A percentile compares a stretch with the other conserved stretches of the same genome.
Evolutionary conservation across 2,113 vertebrate genomes (phyloP).

Genomic region (Cynoglossus semilaevis): DNA sequence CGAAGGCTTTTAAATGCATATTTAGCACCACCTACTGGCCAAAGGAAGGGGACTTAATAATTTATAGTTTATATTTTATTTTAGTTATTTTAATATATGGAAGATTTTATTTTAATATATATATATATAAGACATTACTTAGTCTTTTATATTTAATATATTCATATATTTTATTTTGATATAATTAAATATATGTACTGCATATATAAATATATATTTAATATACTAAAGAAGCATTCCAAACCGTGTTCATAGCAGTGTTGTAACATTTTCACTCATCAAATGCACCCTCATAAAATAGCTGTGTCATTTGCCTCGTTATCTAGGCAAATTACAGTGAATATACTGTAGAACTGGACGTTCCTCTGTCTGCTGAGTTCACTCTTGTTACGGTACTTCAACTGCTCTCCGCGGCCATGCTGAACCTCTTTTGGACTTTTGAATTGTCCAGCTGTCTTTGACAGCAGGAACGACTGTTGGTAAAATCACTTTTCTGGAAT

Average conservation of each 20-base stretch:
- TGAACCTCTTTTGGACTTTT: conserved; percentile 16
- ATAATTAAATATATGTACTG: too few species aligned
- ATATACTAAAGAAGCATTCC: too few species aligned
- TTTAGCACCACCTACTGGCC: too few species aligned
- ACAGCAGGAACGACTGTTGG: conserved; percentile 25
- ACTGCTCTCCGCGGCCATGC: conserved; percentile 12
- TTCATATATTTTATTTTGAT: too few species aligned
- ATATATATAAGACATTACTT: too few species aligned
- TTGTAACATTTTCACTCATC: conserved; percentile 1
- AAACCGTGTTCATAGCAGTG: not conserved
- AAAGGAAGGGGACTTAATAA: too few species aligned
- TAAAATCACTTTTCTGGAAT: conserved; percentile 18
- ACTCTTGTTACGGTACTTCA: not conserved
- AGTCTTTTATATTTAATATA: too few species aligned
- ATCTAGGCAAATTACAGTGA: conserved; percentile 52
- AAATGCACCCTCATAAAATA: not conserved
- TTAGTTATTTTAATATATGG: too few species aligned
- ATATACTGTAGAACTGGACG: not conserved
- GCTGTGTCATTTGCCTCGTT: conserved; percentile 39
- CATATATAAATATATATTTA: too few species aligned
- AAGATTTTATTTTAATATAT: too few species aligned
- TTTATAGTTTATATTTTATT: too few species aligned
- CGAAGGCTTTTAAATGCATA: too few species aligned
- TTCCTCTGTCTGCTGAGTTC: conserved; percentile 10
- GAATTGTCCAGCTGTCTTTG: conserved; percentile 28